Evolutionary conservation across 2,797 vertebrate species (phyloP).

Genomic region (Philypnodon macrostomus): DNA sequence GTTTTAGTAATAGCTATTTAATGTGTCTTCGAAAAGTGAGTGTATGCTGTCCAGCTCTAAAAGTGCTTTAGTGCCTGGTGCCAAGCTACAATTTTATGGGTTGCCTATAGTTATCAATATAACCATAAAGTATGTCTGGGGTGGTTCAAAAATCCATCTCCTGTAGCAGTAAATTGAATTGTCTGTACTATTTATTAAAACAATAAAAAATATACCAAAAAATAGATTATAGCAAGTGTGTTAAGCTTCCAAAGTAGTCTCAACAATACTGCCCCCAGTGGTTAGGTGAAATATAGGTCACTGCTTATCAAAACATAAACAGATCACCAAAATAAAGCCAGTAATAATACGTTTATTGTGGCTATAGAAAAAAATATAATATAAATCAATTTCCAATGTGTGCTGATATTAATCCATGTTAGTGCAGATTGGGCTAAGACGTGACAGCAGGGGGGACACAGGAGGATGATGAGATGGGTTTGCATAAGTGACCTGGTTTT

Average conservation of each 20-base stretch:
- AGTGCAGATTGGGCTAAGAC: neutral
- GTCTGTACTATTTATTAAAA: neutral
- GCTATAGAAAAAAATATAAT: neutral
- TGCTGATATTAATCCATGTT: conserved; percentile 1
- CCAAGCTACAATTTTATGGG: neutral
- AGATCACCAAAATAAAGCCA: too few relatives aligned
- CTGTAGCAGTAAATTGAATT: conserved; percentile 1
- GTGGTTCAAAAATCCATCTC: neutral
- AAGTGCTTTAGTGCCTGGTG: neutral
- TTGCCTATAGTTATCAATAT: conserved; percentile 1
- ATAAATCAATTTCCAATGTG: conserved; percentile 1
- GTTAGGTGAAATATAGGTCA: neutral
- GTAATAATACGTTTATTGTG: too few relatives aligned
- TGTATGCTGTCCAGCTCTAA: too few relatives aligned
- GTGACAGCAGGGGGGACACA: neutral
- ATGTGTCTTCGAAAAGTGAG: too few relatives aligned
- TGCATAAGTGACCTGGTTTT: neutral
- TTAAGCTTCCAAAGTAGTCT: neutral
- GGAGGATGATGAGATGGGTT: too few relatives aligned
- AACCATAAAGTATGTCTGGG: conserved; percentile 2
- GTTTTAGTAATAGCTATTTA: too few relatives aligned
- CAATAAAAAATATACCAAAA: neutral
- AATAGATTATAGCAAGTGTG: neutral
- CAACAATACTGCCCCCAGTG: neutral
- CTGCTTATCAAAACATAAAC: neutral